Conservation (phyloP, 2,113 vertebrate genomes). For the Odocoileus virginianus region DNA sequence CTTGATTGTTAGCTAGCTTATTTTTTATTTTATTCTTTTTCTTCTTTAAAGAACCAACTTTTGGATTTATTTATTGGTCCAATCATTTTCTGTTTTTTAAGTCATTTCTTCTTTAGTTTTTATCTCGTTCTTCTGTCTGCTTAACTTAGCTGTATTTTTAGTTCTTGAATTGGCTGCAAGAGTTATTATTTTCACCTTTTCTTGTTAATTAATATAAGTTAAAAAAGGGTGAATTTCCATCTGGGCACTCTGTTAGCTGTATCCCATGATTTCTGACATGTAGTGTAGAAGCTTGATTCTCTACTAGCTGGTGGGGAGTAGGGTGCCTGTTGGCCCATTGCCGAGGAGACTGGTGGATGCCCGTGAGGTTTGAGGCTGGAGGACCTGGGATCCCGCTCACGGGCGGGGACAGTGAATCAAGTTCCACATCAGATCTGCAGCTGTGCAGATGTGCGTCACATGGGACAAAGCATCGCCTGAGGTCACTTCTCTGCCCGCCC, state of each 20-base stretch:
- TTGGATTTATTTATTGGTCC: background rate
- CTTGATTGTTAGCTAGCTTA: background rate
- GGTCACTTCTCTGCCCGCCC: background rate
- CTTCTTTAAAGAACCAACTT: background rate
- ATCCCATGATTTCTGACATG: background rate
- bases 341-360: background rate
- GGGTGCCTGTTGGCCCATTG: too few relatives aligned
- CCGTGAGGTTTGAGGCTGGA: background rate
- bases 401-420: background rate
- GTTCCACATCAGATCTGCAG: too few relatives aligned
- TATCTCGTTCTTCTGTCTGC: background rate
- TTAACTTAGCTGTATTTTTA: background rate
- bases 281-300: background rate
- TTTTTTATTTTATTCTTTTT: background rate
- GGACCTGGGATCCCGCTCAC: background rate
- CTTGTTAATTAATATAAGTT: background rate
- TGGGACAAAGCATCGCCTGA: fast-evolving
- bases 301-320: background rate
- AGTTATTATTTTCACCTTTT: background rate
- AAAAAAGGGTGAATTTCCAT: background rate
- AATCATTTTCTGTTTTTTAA: background rate
- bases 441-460: background rate
- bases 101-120: background rate
- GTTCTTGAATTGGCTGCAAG: background rate
- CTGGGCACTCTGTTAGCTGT: background rate